Conservation (phyloP, 92 coral and sea anemone species). For the Epizoanthus scotinus region DNA sequence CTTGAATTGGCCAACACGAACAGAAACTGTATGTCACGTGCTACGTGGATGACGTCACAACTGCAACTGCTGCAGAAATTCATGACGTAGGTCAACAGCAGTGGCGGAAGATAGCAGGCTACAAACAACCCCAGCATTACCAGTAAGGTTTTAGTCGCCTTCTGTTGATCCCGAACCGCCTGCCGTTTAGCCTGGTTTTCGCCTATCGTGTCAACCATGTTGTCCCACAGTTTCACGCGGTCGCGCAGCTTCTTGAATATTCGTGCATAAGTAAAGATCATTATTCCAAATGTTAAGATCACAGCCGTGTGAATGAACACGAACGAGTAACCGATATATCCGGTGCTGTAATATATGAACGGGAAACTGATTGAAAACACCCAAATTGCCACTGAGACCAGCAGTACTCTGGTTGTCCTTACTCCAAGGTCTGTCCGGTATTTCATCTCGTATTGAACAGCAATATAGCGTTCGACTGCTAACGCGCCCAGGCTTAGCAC, state of each 20-base stretch:
- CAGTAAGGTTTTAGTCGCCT: conserved; percentile 29
- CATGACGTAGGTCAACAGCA: conserved; percentile 25
- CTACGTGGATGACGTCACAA: conserved; percentile 23
- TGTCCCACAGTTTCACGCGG: conserved; percentile 25
- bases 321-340: conserved; percentile 30
- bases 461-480: conserved; percentile 54
- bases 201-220: neutral
- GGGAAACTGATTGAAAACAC: conserved; percentile 10
- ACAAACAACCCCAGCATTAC: conserved; percentile 26
- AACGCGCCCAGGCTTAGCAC: conserved; percentile 48
- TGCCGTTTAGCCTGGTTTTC: conserved; percentile 28
- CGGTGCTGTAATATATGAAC: conserved; percentile 9
- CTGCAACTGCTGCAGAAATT: conserved; percentile 34
- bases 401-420: conserved; percentile 39
- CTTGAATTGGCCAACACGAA: conserved; percentile 26
- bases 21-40: conserved; percentile 20
- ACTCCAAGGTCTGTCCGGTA: conserved; percentile 41
- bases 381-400: conserved; percentile 21
- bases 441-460: conserved; percentile 39
- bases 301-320: conserved; percentile 35
- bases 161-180: conserved; percentile 26
- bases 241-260: conserved; percentile 24
- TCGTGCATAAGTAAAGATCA: conserved; percentile 23
- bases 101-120: conserved; percentile 18
- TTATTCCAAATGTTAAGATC: conserved; percentile 6